A percentile compares a stretch with the other conserved stretches of the same genome.
These are phyloP conservation scores for Agrotis puta DNA, from an alignment of 2,888 invertebrate species.

Conservation along the genomic window DNA sequence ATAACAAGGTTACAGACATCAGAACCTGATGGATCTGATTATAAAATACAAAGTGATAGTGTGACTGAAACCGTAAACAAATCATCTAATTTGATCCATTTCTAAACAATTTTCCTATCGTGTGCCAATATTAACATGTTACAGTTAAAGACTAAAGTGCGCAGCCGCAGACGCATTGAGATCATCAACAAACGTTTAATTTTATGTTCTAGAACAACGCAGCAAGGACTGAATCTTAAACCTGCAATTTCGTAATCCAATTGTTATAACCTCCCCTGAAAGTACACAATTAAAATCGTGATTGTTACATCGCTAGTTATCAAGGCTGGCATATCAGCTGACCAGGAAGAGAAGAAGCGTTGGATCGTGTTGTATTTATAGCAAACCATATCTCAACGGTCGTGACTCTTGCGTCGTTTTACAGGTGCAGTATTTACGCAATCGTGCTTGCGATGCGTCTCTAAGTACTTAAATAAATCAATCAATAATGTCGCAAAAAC, in stretches of 20 bases:
- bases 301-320: constrained; percentile 57
- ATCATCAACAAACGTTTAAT: constrained; percentile 30
- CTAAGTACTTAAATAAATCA: constrained; percentile 14
- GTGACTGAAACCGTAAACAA: constrained; percentile 41
- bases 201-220: constrained; percentile 31
- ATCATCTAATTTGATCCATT: constrained; percentile 34
- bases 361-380: constrained; percentile 77
- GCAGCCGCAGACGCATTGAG: constrained; percentile 37
- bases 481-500: constrained; percentile 37
- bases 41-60: constrained; percentile 33
- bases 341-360: constrained; percentile 80
- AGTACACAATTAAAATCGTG: constrained; percentile 40
- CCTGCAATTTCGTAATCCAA: constrained; percentile 23
- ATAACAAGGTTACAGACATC: constrained; percentile 38
- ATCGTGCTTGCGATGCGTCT: constrained; percentile 46
- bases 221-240: constrained; percentile 20
- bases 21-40: constrained; percentile 40
- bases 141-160: constrained; percentile 22
- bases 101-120: constrained; percentile 33
- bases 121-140: constrained; percentile 52
- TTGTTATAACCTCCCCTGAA: constrained; percentile 37
- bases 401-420: constrained; percentile 72
- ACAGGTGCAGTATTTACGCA: constrained; percentile 63
- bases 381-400: constrained; percentile 65
- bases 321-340: constrained; percentile 76